Conservation (phyloP, 2,113 vertebrate genomes). For the Melanocharis versteri region DNA sequence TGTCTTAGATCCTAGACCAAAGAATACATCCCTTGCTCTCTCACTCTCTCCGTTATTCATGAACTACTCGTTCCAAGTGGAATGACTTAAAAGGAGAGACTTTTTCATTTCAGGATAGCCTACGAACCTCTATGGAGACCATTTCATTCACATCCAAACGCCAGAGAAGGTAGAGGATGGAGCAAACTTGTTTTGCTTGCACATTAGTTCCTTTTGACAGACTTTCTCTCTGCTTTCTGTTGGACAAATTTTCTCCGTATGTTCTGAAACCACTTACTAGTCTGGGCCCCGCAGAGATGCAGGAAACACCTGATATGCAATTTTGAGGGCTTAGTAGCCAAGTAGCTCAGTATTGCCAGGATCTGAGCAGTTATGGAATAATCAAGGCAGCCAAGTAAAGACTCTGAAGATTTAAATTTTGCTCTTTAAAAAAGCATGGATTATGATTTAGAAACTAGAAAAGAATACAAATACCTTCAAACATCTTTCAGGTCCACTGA, state of each 20-base stretch:
- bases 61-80: background rate
- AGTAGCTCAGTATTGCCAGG: background rate
- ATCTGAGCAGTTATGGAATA: background rate
- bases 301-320: background rate
- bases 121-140: background rate
- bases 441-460: background rate
- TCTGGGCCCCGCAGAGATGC: background rate
- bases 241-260: background rate
- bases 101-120: background rate
- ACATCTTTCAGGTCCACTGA: background rate
- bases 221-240: background rate
- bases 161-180: background rate
- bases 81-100: background rate
- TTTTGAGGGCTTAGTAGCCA: background rate
- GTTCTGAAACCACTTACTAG: background rate
- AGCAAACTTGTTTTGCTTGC: background rate
- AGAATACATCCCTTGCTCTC: background rate
- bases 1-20: background rate
- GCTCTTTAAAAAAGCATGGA: background rate
- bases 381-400: background rate
- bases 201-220: background rate
- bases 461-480: background rate
- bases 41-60: background rate
- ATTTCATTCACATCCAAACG: background rate
- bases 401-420: background rate